These are phyloP conservation scores for Heliornis fulica DNA, from an alignment of 2,113 vertebrate species.

Conservation along the genomic window DNA sequence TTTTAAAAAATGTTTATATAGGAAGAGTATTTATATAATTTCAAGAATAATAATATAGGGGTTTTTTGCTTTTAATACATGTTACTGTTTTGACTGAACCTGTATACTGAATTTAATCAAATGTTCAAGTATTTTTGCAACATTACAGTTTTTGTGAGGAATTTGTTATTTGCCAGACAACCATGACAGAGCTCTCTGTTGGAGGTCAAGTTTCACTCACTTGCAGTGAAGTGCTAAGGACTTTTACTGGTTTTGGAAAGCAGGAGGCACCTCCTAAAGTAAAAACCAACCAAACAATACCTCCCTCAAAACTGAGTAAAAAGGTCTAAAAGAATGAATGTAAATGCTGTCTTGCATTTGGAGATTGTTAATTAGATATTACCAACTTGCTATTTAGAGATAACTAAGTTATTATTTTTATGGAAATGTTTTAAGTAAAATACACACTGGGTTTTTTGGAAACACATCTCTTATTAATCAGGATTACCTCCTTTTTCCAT, in stretches of 20 bases:
- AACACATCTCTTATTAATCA: not conserved
- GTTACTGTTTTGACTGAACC: not conserved
- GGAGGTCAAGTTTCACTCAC: not conserved
- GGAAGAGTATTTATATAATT: not conserved
- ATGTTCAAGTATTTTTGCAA: not conserved
- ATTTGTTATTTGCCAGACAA: not conserved
- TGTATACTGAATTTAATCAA: not conserved
- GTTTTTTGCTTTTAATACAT: not conserved
- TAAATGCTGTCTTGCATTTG: not conserved
- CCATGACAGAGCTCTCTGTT: not conserved
- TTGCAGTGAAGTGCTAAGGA: not conserved
- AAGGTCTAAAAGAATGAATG: not conserved
- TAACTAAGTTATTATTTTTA: not conserved
- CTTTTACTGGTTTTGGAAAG: not conserved
- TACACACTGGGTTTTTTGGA: not conserved
- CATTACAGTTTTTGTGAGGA: not conserved
- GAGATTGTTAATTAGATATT: not conserved
- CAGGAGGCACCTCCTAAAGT: not conserved
- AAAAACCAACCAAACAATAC: not conserved
- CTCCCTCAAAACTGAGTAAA: not conserved
- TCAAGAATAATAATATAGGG: not conserved
- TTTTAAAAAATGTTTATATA: not conserved
- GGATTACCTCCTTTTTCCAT: constrained; percentile 28
- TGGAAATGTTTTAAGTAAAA: constrained; percentile 12
- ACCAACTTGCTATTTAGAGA: not conserved